A percentile compares a stretch with the other conserved stretches of the same genome.
Evolutionary conservation across 1,140 invertebrate species (phyloP).

Genomic region (Platorchestia sp.): DNA sequence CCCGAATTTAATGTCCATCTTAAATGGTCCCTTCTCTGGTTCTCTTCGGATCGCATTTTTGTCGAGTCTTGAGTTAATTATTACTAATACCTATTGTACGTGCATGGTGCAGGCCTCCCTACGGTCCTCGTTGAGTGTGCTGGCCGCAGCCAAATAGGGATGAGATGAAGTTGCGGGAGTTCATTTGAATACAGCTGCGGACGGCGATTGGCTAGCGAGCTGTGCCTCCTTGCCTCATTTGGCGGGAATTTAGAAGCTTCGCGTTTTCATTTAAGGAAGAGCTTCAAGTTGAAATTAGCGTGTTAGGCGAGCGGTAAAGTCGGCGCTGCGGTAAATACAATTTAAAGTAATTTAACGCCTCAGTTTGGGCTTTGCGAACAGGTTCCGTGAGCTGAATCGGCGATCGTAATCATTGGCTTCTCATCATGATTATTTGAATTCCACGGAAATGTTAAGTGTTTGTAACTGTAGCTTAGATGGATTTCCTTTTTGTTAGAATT

Average conservation of each 20-base stretch:
- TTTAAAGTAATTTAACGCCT: not conserved
- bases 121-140: not conserved
- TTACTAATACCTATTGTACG: not conserved
- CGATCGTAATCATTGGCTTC: not conserved
- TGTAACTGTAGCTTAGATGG: not conserved
- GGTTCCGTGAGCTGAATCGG: not conserved
- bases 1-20: too few relatives aligned
- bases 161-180: not conserved
- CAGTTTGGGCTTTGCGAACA: not conserved
- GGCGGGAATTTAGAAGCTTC: not conserved
- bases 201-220: not conserved
- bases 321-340: not conserved
- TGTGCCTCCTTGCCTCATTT: not conserved
- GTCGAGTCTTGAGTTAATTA: too few relatives aligned
- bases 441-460: not conserved
- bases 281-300: not conserved
- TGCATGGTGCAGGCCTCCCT: not conserved
- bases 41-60: too few relatives aligned
- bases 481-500: not conserved
- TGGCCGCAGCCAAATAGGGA: not conserved
- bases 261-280: not conserved
- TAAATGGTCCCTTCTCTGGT: too few relatives aligned
- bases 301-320: not conserved
- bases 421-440: not conserved
- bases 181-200: not conserved